Percentiles rank a stretch among this genome's conserved stretches.
phyloP scores from a whole-genome alignment of 1,140 invertebrate genomes.

The Rhagoletis zephyria region DNA sequence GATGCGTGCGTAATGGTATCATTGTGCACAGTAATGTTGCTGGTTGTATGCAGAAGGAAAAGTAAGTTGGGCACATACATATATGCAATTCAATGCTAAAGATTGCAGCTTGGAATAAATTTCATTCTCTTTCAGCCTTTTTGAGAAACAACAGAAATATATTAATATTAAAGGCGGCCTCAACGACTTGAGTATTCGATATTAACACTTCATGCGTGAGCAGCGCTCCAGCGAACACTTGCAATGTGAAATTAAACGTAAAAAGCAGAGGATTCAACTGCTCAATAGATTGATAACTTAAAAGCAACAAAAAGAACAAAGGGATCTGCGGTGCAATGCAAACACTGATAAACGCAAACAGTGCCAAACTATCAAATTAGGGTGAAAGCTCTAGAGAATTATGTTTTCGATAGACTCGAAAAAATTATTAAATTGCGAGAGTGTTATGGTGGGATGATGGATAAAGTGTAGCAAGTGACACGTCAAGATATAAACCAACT shows the following conservation, averaged over 20 bases:
- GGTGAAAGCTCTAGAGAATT: constrained; percentile 77
- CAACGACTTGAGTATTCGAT: constrained; percentile 75
- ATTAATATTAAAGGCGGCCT: constrained; percentile 75
- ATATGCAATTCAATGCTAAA: too few relatives aligned
- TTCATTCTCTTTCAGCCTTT: constrained; percentile 73
- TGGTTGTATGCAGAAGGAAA: constrained; percentile 30
- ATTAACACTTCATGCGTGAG: constrained; percentile 75
- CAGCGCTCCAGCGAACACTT: constrained; percentile 77
- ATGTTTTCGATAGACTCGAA: constrained; percentile 75
- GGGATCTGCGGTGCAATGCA: constrained; percentile 75
- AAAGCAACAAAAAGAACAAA: constrained; percentile 75
- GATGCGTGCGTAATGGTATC: constrained; percentile 16
- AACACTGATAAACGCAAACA: constrained; percentile 75
- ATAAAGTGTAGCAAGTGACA: constrained; percentile 78
- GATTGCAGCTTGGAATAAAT: not conserved
- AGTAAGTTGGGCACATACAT: not conserved
- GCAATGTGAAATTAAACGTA: constrained; percentile 78
- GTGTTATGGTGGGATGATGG: constrained; percentile 74
- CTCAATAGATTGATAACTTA: constrained; percentile 77
- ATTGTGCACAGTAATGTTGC: constrained; percentile 28
- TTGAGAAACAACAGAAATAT: constrained; percentile 78
- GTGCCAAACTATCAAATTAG: constrained; percentile 78
- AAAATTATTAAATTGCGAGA: constrained; percentile 75
- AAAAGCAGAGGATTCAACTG: constrained; percentile 76
- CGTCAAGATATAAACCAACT: constrained; percentile 78